Evolutionary conservation across 1,140 invertebrate species (phyloP).

Genomic region (Campodea augens): DNA sequence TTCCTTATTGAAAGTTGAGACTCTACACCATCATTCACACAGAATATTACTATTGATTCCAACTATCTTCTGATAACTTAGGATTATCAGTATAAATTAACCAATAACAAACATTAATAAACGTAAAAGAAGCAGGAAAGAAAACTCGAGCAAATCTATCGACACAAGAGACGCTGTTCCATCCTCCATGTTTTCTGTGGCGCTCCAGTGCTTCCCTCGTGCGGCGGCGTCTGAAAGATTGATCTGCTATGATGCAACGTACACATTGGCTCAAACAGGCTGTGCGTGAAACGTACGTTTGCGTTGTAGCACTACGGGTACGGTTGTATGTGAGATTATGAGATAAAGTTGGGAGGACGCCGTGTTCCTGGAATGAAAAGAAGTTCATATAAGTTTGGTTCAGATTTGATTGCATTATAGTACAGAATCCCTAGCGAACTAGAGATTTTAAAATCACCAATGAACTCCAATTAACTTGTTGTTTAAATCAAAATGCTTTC

Average conservation of each 20-base stretch:
- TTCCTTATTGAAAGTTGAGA: no score
- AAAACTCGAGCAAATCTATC: slow-evolving; percentile 63
- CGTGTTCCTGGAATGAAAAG: slow-evolving; percentile 5
- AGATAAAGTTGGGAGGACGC: slow-evolving; percentile 11
- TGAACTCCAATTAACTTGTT: no score
- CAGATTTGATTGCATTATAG: no score
- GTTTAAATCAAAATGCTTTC: no score
- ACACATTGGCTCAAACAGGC: slow-evolving; percentile 55
- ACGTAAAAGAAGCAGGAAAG: slow-evolving; percentile 66
- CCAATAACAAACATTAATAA: slow-evolving; percentile 79
- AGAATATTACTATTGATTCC: no score
- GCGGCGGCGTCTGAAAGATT: slow-evolving; percentile 48
- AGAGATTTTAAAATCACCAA: no score
- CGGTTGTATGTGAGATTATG: slow-evolving; percentile 9
- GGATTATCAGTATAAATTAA: no score
- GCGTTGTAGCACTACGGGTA: slow-evolving; percentile 34
- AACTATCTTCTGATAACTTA: no score
- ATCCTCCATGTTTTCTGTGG: slow-evolving; percentile 16
- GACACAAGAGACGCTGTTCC: slow-evolving; percentile 69
- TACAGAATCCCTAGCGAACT: no score
- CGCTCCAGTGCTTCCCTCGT: slow-evolving; percentile 33
- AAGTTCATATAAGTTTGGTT: slow-evolving; percentile 10
- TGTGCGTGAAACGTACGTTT: slow-evolving; percentile 51
- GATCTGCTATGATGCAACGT: slow-evolving; percentile 58
- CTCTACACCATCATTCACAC: no score